phyloP scores from a whole-genome alignment of 2,888 invertebrate species.

The Rhamnusium bicolor region DNA sequence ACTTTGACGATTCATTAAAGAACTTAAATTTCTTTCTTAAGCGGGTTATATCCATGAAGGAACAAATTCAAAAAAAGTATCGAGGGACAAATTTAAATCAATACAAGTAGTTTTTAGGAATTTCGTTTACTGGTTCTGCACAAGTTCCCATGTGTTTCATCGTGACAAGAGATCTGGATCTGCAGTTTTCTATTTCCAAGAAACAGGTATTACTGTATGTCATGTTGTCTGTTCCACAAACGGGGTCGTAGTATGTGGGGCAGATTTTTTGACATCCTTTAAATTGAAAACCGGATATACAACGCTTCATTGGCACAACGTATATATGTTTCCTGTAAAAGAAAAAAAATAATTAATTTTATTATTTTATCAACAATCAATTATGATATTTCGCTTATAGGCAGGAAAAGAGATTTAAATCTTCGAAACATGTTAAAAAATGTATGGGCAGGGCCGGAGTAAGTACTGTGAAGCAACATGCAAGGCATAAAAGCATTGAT shows the following conservation, averaged over 20 bases:
- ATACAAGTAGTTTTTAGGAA: constrained; percentile 91
- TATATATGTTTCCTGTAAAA: constrained; percentile 86
- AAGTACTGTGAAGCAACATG: too few species aligned
- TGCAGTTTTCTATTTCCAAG: constrained; percentile 92
- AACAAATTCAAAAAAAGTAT: background rate
- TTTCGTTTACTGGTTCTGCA: constrained; percentile 87
- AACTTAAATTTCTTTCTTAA: background rate
- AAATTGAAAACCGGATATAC: constrained; percentile 88
- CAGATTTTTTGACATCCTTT: constrained; percentile 91
- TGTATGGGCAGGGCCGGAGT: too few species aligned
- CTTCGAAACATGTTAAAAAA: too few species aligned
- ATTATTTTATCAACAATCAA: too few species aligned
- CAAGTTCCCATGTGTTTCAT: constrained; percentile 89
- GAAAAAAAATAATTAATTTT: constrained; percentile 7
- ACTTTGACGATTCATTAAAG: too few species aligned
- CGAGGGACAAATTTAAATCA: constrained; percentile 63
- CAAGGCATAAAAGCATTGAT: too few species aligned
- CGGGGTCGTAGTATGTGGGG: constrained; percentile 89
- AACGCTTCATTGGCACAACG: constrained; percentile 91
- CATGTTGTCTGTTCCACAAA: constrained; percentile 93
- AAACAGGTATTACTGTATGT: constrained; percentile 96
- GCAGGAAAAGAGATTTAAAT: too few species aligned
- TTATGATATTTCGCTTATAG: too few species aligned
- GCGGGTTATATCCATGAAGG: background rate
- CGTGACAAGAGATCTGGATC: constrained; percentile 84